These are phyloP conservation scores for Lichenostomus cassidix DNA, from an alignment of 2,113 vertebrate species.

Conservation along the genomic window DNA sequence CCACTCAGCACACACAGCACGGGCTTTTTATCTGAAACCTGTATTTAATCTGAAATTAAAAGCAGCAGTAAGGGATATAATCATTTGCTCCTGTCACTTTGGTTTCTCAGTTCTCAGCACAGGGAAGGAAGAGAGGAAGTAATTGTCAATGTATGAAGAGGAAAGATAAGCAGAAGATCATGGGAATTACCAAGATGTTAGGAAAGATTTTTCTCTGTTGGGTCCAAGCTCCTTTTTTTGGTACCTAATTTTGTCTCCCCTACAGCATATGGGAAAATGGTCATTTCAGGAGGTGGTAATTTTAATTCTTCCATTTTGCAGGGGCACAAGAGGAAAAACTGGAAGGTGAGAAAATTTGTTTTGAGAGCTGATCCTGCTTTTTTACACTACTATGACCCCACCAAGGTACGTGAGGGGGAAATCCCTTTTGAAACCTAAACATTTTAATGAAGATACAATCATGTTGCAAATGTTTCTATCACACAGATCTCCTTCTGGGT, in stretches of 20 bases:
- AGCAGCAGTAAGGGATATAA: background rate
- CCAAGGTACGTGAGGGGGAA: slow-evolving; percentile 77
- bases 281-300: background rate
- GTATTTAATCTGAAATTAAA: background rate
- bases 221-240: background rate
- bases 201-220: background rate
- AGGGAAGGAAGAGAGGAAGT: background rate
- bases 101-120: background rate
- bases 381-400: slow-evolving; percentile 93
- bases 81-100: background rate
- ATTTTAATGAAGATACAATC: background rate
- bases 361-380: slow-evolving; percentile 89
- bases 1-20: background rate
- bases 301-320: slow-evolving; percentile 39
- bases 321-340: slow-evolving; percentile 96
- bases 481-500: background rate
- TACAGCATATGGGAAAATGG: background rate
- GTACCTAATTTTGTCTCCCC: background rate
- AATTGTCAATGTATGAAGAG: background rate
- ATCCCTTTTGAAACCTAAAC: background rate
- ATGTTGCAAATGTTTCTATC: background rate
- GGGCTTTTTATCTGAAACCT: background rate
- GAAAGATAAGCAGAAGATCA: background rate
- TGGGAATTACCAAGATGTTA: background rate
- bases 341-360: slow-evolving; percentile 94